These are phyloP conservation scores for Osedax frankpressi DNA, from an alignment of 2,888 invertebrate genomes.

Conservation along the genomic window DNA sequence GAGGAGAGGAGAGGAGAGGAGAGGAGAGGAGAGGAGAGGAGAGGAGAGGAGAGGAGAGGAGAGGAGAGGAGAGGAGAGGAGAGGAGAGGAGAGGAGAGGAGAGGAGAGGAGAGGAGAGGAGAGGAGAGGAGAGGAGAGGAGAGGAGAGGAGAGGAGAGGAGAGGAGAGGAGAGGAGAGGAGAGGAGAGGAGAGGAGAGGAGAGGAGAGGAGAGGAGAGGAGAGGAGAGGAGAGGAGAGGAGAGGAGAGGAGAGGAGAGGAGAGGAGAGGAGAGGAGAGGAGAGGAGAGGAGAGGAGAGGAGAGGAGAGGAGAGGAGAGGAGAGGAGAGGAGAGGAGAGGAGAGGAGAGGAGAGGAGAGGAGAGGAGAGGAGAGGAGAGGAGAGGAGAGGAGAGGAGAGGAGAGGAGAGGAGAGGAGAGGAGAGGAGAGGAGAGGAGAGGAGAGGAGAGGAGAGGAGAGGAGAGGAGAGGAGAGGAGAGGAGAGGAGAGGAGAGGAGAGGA, in stretches of 20 bases:
- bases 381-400: neutral
- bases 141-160: neutral
- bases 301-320: slow-evolving; percentile 10
- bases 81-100: neutral
- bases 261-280: slow-evolving; percentile 11
- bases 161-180: slow-evolving; percentile 11
- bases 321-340: neutral
- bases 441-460: neutral
- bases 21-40: neutral
- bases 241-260: neutral
- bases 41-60: neutral
- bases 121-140: neutral
- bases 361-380: slow-evolving; percentile 11
- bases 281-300: neutral
- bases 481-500: neutral
- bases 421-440: neutral
- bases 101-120: slow-evolving; percentile 10
- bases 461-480: slow-evolving; percentile 11
- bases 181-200: neutral
- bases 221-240: neutral
- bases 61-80: slow-evolving; percentile 11
- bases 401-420: slow-evolving; percentile 10
- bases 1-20: slow-evolving; percentile 10
- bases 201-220: slow-evolving; percentile 10
- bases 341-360: neutral